These are phyloP conservation scores for Oppia nitens DNA, from an alignment of 1,140 invertebrate species.

Conservation along the genomic window DNA sequence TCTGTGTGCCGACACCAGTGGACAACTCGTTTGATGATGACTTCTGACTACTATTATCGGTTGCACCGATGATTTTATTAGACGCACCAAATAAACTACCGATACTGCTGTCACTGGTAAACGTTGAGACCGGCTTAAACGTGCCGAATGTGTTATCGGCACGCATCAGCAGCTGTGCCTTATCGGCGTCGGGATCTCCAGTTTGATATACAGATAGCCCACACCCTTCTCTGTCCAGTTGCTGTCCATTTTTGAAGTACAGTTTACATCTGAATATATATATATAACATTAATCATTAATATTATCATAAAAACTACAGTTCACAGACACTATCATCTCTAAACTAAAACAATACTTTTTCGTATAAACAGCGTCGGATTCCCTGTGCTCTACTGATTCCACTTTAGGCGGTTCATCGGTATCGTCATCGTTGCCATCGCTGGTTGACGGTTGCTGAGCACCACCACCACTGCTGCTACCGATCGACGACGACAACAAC, in stretches of 20 bases:
- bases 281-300: neutral
- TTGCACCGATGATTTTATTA: no score
- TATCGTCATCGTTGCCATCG: neutral
- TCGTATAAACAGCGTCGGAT: constrained; percentile 4
- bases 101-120: no score
- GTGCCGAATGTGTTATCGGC: constrained; percentile 6
- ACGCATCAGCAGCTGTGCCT: constrained; percentile 5
- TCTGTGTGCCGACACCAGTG: no score
- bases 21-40: no score
- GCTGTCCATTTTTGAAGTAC: constrained; percentile 5
- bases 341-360: no score
- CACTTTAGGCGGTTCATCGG: constrained; percentile 5
- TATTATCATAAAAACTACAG: neutral
- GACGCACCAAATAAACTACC: no score
- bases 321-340: no score
- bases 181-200: no score
- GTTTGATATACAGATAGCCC: constrained; percentile 7
- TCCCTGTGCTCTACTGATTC: constrained; percentile 8
- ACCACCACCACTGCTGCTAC: neutral
- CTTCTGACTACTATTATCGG: no score
- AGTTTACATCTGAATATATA: neutral
- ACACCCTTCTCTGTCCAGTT: constrained; percentile 4
- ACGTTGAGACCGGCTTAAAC: no score
- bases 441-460: neutral
- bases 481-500: no score